Evolutionary conservation across 92 coral and sea anemone genomes (phyloP), one percentile per base, ranked within the genome.

Genomic region (Heteractis magnifica): DNA sequence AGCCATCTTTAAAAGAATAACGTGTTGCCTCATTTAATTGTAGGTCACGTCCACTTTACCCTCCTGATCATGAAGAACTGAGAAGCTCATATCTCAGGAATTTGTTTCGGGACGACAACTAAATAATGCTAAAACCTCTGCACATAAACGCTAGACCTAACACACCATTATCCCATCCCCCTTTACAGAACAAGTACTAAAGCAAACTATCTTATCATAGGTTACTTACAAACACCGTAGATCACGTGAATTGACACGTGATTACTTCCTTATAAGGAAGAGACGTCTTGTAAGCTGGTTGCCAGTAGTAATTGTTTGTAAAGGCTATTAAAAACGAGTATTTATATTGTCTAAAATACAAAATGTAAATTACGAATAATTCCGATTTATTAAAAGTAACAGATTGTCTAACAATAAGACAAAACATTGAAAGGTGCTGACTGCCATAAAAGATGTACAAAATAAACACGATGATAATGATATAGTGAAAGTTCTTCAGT

Each of bases 341-440:
- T 21, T 68, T 68, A 68, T 68, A 68, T 68, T 68, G 49, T 68
- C 73, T 68, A 68, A 68, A 26, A 26, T 6, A 26, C 23, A 10
- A 20, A 23, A 68, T 26, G 73, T 68, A 68, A 68, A 68, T 21
- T 68, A 23, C 73, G 48, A 68, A 68, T 68, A 68, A 68, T 68
- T n/a, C 21, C 72, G 10, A 16, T n/a, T 68, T 68, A 68, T 21
- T 68, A 68, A 23, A 11, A 20, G 48, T 68, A 26, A 68, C 2
- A 68, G 20, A 23, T 26, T 10, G 73, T 68, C 11, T 68, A 8
- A 26, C 14, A 10, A 68, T 68, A 8, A 53, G 58, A 12, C 58
- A 1, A 11, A 68, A 21, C 5, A 68, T 68, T 20, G 20, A 7
- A 65, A 14, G 72, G 72, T n/a, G 0, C 8, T 23, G n/a, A 68